Conservation (phyloP, 2,888 invertebrate species). For the Troides helena region DNA sequence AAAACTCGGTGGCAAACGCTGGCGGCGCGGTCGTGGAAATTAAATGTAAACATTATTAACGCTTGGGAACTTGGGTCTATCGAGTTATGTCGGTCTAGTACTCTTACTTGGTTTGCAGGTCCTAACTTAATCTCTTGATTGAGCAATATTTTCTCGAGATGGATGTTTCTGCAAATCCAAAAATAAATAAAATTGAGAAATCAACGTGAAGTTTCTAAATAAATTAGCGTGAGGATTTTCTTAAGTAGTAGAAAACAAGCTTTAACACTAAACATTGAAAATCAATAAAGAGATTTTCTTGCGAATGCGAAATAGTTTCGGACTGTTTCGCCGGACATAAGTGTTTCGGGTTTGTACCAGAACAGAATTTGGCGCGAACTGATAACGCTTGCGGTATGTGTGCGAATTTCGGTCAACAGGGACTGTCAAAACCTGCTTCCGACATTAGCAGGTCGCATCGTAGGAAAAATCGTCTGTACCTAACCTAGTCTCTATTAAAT, state of each 20-base stretch:
- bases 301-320: no score
- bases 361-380: no score
- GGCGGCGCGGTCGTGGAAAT: neutral
- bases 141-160: neutral
- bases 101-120: neutral
- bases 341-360: no score
- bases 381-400: no score
- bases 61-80: neutral
- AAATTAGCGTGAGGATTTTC: neutral
- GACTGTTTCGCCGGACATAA: no score
- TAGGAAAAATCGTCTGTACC: no score
- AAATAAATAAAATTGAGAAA: neutral
- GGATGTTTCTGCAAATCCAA: neutral
- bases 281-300: no score
- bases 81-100: neutral
- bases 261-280: no score
- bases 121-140: neutral
- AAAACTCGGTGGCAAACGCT: neutral
- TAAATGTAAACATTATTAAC: slow-evolving; percentile 11
- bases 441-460: no score
- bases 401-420: no score
- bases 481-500: no score
- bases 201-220: neutral
- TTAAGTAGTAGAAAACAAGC: neutral
- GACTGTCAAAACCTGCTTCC: no score